phyloP scores from a whole-genome alignment of 2,113 vertebrate species.

The Nymphicus hollandicus region DNA sequence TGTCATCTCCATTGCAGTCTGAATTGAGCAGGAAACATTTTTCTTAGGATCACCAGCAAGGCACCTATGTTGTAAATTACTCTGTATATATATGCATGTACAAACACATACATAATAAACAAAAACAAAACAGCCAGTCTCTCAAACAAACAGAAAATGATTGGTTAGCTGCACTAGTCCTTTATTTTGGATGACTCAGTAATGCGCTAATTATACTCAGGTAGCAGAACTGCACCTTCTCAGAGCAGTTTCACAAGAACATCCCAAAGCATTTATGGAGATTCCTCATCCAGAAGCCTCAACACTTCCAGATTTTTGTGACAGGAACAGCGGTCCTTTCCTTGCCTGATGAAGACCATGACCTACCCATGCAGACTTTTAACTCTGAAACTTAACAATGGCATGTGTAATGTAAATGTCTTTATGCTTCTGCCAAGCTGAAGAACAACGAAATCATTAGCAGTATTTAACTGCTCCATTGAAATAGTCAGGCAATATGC shows the following conservation, averaged over 20 bases:
- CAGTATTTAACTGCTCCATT: background rate
- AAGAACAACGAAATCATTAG: background rate
- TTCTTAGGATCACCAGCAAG: background rate
- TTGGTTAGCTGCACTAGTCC: background rate
- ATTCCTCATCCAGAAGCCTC: background rate
- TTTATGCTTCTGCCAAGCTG: background rate
- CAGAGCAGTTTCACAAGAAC: background rate
- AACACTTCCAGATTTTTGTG: background rate
- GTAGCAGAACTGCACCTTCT: background rate
- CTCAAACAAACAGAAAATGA: background rate
- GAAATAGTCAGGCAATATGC: background rate
- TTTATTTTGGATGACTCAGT: background rate
- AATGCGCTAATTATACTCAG: background rate
- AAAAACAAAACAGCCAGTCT: background rate
- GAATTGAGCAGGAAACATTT: background rate
- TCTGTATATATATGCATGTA: fast-evolving
- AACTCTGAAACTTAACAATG: background rate
- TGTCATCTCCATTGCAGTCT: background rate
- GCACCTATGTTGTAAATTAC: background rate
- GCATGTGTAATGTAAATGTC: fast-evolving
- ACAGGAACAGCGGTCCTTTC: background rate
- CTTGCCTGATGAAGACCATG: background rate
- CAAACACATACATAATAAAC: background rate
- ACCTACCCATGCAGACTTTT: background rate
- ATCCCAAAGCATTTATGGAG: background rate